phyloP scores from a whole-genome alignment of 2,113 vertebrate genomes.

The Puffinus mauretanicus region DNA sequence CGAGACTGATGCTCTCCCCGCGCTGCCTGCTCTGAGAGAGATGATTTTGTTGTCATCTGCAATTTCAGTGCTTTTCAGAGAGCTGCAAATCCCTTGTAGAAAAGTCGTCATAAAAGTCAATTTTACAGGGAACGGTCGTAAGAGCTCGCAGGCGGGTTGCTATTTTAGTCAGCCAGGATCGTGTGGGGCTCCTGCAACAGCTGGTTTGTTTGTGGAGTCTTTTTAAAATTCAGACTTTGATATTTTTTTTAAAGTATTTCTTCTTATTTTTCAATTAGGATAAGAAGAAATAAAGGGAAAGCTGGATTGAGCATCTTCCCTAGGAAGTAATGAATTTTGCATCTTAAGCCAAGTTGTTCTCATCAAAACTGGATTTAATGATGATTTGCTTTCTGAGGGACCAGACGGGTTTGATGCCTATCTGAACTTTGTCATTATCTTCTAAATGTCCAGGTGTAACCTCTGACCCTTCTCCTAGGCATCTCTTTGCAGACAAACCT shows the following conservation, averaged over 20 bases:
- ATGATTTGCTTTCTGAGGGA: not conserved
- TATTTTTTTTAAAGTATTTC: not conserved
- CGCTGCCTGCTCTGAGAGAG: not conserved
- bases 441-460: conserved; percentile 19
- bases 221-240: not conserved
- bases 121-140: not conserved
- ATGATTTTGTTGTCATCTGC: not conserved
- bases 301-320: not conserved
- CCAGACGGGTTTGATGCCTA: not conserved
- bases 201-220: not conserved
- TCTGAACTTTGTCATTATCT: not conserved
- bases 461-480: not conserved
- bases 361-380: not conserved
- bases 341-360: not conserved
- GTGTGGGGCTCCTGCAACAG: not conserved
- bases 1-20: fast-evolving
- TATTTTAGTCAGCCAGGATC: not conserved
- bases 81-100: not conserved
- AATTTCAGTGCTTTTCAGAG: not conserved
- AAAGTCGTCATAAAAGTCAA: not conserved
- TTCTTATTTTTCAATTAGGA: not conserved
- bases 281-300: not conserved
- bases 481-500: conserved; percentile 19
- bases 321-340: not conserved
- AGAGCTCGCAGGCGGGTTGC: not conserved